Evolutionary conservation across 2,113 vertebrate genomes (phyloP).

Genomic region (Copsychus sechellarum): DNA sequence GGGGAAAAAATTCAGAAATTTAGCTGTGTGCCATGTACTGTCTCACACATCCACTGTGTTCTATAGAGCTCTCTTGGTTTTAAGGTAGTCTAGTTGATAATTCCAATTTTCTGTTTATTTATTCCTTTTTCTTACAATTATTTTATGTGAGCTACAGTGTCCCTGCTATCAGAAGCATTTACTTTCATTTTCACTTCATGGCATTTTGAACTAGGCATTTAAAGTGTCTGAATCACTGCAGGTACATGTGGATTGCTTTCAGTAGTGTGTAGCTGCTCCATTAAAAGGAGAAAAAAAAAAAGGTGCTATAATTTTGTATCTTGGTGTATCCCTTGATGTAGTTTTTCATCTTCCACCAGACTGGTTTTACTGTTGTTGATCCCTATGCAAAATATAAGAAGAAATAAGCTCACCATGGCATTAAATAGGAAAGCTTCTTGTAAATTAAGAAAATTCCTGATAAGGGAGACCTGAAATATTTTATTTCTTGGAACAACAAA

Average conservation of each 20-base stretch:
- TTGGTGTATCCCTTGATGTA: background rate
- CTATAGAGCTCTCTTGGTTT: background rate
- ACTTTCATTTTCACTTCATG: slow-evolving; percentile 64
- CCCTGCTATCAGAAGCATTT: slow-evolving; percentile 2
- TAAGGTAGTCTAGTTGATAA: background rate
- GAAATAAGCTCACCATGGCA: background rate
- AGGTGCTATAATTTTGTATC: background rate
- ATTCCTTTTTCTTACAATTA: background rate
- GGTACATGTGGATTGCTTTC: background rate
- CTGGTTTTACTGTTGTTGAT: background rate
- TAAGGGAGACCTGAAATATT: background rate
- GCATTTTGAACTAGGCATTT: background rate
- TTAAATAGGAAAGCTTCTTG: background rate
- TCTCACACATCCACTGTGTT: slow-evolving; percentile 23
- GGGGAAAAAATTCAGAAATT: background rate
- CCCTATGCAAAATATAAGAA: background rate
- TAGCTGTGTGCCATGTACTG: background rate
- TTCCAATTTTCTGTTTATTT: background rate
- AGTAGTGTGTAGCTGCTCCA: background rate
- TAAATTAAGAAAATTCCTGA: background rate
- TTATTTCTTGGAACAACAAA: background rate
- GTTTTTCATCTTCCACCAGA: background rate
- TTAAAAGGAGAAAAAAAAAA: background rate
- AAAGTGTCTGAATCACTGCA: background rate
- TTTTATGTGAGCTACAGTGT: slow-evolving; percentile 11